Conservation (phyloP, 2,888 invertebrate species). For the Dione juno region DNA sequence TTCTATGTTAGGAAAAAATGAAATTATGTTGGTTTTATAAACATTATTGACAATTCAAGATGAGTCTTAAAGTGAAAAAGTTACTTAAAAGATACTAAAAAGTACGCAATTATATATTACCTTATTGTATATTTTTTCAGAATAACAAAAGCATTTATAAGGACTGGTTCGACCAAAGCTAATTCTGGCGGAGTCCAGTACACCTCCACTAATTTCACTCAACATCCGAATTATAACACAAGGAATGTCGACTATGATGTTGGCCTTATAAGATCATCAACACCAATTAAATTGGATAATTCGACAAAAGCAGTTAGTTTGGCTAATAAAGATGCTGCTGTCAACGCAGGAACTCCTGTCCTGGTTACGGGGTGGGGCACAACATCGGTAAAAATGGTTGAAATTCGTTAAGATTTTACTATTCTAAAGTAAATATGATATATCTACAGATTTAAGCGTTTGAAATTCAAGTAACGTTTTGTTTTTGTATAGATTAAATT, state of each 20-base stretch:
- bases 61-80: no score
- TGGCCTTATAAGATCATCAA: constrained; percentile 60
- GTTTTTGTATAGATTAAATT: no score
- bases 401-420: not conserved
- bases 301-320: constrained; percentile 56
- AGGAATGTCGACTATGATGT: constrained; percentile 72
- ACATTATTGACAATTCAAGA: no score
- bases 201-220: constrained; percentile 53
- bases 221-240: constrained; percentile 69
- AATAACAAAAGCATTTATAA: constrained; percentile 54
- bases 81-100: not conserved
- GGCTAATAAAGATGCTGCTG: constrained; percentile 47
- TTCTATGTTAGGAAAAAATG: no score
- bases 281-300: constrained; percentile 61
- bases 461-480: no score
- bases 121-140: constrained; percentile 59
- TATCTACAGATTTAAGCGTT: no score
- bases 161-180: constrained; percentile 68
- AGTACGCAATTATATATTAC: not conserved
- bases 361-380: constrained; percentile 71
- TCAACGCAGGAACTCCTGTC: constrained; percentile 55
- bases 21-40: no score
- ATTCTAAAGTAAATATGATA: no score
- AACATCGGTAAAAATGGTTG: constrained; percentile 42
- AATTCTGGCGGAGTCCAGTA: constrained; percentile 68